Conservation (phyloP, 1,140 invertebrate species). For the Aphaenogaster ashmeadi region DNA sequence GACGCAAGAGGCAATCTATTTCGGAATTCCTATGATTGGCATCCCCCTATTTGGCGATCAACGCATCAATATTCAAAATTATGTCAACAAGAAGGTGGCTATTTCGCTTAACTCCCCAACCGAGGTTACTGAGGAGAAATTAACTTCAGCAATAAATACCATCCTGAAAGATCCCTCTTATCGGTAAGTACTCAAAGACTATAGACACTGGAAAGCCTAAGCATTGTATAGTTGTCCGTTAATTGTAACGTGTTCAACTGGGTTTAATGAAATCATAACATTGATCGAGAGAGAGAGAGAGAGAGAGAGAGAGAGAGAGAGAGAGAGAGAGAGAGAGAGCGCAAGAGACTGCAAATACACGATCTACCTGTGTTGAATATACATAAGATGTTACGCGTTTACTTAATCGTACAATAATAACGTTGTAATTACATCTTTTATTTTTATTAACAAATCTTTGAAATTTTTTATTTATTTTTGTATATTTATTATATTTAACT, state of each 20-base stretch:
- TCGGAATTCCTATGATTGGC: constrained; percentile 86
- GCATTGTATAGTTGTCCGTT: not conserved
- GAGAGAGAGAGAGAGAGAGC: too few species aligned
- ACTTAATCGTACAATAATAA: not conserved
- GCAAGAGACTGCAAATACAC: not conserved
- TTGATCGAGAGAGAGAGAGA: not conserved
- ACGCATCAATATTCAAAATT: constrained; percentile 79
- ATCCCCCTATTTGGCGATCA: constrained; percentile 87
- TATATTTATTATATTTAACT: not conserved
- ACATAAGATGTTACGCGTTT: not conserved
- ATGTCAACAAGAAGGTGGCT: constrained; percentile 65
- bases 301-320: too few species aligned
- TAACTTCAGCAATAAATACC: constrained; percentile 77
- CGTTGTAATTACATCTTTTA: not conserved
- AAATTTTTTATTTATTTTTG: not conserved
- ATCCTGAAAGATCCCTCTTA: constrained; percentile 81
- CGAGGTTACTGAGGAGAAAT: constrained; percentile 77
- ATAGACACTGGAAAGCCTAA: not conserved
- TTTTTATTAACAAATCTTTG: not conserved
- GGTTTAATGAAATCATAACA: constrained; percentile 43
- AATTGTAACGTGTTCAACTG: constrained; percentile 27
- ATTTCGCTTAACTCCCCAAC: constrained; percentile 62
- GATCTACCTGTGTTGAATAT: not conserved
- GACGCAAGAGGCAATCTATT: constrained; percentile 84
- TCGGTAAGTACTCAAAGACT: constrained; percentile 70